Evolutionary conservation across 64 coral and sea anemone species (phyloP).

Genomic region (Orbicella faveolata): DNA sequence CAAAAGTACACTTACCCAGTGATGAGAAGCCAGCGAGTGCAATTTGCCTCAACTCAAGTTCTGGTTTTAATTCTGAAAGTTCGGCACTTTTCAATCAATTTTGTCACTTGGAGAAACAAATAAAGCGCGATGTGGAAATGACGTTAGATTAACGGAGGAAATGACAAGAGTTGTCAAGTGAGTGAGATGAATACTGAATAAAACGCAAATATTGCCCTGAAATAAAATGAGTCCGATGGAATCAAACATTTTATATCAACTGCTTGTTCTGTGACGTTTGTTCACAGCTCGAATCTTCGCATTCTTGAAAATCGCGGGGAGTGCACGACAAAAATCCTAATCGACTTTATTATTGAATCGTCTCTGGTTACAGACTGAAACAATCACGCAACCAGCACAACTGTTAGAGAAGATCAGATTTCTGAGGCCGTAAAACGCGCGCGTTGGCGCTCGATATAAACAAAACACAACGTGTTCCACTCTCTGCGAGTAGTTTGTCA

Average conservation of each 20-base stretch:
- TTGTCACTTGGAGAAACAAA: neutral
- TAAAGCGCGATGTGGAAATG: neutral
- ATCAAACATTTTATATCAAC: no score
- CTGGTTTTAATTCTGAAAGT: no score
- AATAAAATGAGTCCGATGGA: neutral
- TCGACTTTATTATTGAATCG: neutral
- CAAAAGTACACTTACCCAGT: no score
- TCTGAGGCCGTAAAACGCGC: neutral
- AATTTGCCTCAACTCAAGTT: no score
- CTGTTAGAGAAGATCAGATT: neutral
- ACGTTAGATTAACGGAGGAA: neutral
- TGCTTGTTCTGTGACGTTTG: neutral
- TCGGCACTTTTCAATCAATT: no score
- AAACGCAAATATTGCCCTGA: neutral
- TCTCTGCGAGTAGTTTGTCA: neutral
- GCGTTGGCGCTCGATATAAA: neutral
- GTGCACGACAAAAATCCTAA: neutral
- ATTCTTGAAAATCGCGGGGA: neutral
- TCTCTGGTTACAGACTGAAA: neutral
- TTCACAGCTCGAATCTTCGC: neutral
- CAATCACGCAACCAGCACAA: neutral
- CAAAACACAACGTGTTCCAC: neutral
- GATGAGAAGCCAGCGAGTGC: no score
- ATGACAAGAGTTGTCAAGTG: neutral
- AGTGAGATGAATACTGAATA: neutral